Evolutionary conservation across 2,888 invertebrate species (phyloP), one percentile per base, ranked within the genome.

Genomic region (Netelia fuscicornis): DNA sequence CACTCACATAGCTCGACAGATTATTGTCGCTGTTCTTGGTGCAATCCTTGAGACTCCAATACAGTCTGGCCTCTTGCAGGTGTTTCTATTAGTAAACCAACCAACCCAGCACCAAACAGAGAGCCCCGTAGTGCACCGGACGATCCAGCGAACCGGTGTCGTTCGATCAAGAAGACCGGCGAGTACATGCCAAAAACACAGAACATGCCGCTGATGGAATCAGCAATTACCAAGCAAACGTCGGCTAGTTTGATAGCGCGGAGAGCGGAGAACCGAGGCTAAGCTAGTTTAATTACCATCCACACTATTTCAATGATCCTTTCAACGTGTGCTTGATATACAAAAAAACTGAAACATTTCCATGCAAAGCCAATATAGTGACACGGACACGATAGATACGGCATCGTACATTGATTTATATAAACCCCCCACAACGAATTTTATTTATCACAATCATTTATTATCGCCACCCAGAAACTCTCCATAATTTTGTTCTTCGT

Each of bases 41-140:
- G 90, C 89, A 91, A 90, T 92, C 92, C 92, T 93, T 93, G 88
- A 92, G 89, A 91, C 94, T 95, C 95, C 95, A 95, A 94, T 94
- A 95, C 88, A 95, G 94, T 94, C 94, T 94, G 92, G 95, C 95
- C 92, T 95, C 95, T 95, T 95, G 95, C 94, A 95, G 95, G 94
- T 95, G 95, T 95, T 95, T 95, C 95, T 95, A 95, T 93, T 93
- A 92, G 92, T 92, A 91, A 92, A 92, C 89, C 91, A 92, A 94
- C 79, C 82, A 80, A 30, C 92, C 93, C 93, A 90, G 86, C 87
- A 89, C 90, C 89, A 89, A 83, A 89, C 88, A 87, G 78, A 60
- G 79, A 90, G 89, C 92, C 90, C 91, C 91, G 90, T 87, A 91
- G 44, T 83, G 89, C 88, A 89, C 85, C 89, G 87, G 88, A 88